Conservation (phyloP, 30 jellyfish, hydroid and myxozoan genomes). For the Calvadosia cruxmelitensis region DNA sequence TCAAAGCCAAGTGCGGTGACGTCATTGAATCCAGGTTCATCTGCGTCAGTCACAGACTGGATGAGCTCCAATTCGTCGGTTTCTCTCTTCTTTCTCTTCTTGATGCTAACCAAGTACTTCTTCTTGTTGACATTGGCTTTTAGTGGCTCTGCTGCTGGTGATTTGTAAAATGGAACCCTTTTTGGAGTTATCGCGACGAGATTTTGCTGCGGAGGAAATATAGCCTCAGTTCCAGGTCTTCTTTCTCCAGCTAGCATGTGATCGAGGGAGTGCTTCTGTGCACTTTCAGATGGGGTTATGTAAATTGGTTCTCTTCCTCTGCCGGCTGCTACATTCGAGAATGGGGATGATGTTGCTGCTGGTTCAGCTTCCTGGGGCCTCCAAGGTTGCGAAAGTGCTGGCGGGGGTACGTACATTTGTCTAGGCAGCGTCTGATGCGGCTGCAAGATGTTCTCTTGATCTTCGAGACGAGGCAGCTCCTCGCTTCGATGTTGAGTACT, state of each 20-base stretch:
- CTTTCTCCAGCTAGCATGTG: not conserved
- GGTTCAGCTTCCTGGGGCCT: not conserved
- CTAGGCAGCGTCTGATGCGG: not conserved
- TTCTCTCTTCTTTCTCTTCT: slow-evolving; percentile 30
- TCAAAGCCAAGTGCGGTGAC: slow-evolving; percentile 9
- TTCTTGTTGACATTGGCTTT: slow-evolving; percentile 4
- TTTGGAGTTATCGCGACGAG: not conserved
- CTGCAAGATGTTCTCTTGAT: not conserved
- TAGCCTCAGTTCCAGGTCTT: not conserved
- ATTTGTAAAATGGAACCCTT: not conserved
- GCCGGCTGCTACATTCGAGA: not conserved
- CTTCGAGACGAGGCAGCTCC: not conserved
- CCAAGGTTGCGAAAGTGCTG: not conserved
- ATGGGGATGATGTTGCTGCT: not conserved
- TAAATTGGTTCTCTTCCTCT: not conserved
- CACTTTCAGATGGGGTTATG: not conserved
- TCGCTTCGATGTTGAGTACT: slow-evolving; percentile 22
- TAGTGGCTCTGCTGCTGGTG: not conserved
- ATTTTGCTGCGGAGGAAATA: not conserved
- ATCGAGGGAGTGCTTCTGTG: not conserved
- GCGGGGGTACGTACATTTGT: not conserved
- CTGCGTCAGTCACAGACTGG: not conserved
- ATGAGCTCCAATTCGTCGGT: not conserved
- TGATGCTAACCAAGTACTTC: slow-evolving; percentile 41
- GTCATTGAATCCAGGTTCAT: not conserved